Percentiles rank a stretch among this genome's conserved stretches.
phyloP scores from a whole-genome alignment of 2,888 invertebrate genomes.

The Macaria liturata region DNA sequence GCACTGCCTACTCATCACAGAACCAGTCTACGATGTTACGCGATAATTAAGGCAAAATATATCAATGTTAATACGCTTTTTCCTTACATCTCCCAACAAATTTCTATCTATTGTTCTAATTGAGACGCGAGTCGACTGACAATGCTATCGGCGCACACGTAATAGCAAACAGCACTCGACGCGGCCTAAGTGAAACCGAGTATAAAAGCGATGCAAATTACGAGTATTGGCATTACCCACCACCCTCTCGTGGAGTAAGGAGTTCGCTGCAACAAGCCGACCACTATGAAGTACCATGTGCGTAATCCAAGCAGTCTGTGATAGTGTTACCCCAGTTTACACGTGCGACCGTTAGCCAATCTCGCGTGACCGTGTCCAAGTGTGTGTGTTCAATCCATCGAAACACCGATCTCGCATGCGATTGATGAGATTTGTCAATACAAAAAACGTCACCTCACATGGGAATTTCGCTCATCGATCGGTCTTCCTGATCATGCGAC shows the following conservation, averaged over 20 bases:
- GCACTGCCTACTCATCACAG: slow-evolving; percentile 12
- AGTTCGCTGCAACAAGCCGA: slow-evolving; percentile 48
- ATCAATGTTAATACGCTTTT: slow-evolving; percentile 44
- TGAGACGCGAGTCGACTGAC: slow-evolving; percentile 66
- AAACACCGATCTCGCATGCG: slow-evolving; percentile 18
- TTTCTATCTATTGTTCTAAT: slow-evolving; percentile 79
- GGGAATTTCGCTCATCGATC: slow-evolving; percentile 26
- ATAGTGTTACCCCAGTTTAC: slow-evolving; percentile 37
- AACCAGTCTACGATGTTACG: slow-evolving; percentile 35
- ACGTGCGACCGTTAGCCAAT: slow-evolving; percentile 35
- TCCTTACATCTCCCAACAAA: slow-evolving; percentile 62
- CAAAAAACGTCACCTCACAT: slow-evolving; percentile 8
- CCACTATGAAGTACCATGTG: slow-evolving; percentile 77
- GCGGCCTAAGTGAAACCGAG: slow-evolving; percentile 70
- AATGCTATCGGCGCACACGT: slow-evolving; percentile 64
- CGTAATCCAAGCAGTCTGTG: slow-evolving; percentile 54
- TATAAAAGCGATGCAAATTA: slow-evolving; percentile 82
- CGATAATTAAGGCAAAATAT: slow-evolving; percentile 50
- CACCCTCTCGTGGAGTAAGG: slow-evolving; percentile 69
- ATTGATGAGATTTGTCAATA: slow-evolving; percentile 2
- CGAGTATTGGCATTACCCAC: slow-evolving; percentile 72
- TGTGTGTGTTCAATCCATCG: slow-evolving; percentile 42
- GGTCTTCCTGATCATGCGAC: slow-evolving; percentile 53
- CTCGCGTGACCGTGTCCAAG: slow-evolving; percentile 33
- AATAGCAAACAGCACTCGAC: slow-evolving; percentile 62